phyloP scores from a whole-genome alignment of 2,888 invertebrate species.

The Tubulanus polymorphus region DNA sequence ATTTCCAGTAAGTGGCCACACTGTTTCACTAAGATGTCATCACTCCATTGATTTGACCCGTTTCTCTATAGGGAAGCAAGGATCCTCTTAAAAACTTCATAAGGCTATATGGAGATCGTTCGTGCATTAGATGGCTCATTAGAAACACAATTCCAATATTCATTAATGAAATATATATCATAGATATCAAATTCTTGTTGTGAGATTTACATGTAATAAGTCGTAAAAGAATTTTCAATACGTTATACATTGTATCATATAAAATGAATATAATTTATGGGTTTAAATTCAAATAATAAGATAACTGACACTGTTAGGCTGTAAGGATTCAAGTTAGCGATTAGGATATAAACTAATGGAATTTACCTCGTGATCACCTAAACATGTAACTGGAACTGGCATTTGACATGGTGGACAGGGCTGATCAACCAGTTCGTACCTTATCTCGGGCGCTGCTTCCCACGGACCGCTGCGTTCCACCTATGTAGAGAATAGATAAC shows the following conservation, averaged over 20 bases:
- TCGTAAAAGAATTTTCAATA: too few species aligned
- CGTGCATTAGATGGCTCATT: too few species aligned
- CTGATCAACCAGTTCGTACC: conserved; percentile 44
- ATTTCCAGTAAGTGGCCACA: too few species aligned
- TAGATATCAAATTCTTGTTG: too few species aligned
- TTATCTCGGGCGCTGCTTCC: conserved; percentile 46
- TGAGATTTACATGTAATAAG: too few species aligned
- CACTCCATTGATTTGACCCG: too few species aligned
- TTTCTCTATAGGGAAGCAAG: too few species aligned
- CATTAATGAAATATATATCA: too few species aligned
- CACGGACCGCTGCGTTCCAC: conserved; percentile 54
- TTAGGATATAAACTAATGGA: neutral
- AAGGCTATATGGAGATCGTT: too few species aligned
- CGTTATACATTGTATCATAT: neutral
- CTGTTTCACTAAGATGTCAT: too few species aligned
- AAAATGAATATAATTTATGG: neutral
- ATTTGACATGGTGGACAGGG: conserved; percentile 58
- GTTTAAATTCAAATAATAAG: neutral
- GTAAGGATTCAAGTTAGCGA: neutral
- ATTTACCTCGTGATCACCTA: conserved; percentile 53
- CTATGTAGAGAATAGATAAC: conserved; percentile 16
- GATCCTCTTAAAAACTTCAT: too few species aligned
- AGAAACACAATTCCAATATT: too few species aligned
- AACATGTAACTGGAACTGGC: conserved; percentile 59
- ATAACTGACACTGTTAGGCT: neutral